Evolutionary conservation across 2,797 vertebrate genomes (phyloP), one percentile per base, ranked within the genome.

Genomic region (Carapus acus): DNA sequence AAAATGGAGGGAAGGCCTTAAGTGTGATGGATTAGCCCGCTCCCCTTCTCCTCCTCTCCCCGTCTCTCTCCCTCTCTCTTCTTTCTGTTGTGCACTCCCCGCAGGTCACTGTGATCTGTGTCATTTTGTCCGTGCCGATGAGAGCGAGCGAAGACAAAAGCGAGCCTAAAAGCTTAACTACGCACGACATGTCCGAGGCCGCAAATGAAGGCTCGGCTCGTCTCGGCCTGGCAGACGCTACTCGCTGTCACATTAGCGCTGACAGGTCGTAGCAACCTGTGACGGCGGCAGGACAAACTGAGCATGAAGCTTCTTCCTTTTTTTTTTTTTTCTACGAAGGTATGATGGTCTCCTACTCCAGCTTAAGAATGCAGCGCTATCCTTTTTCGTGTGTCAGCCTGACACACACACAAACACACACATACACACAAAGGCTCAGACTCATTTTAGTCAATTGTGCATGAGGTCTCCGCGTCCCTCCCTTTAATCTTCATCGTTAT

Each of bases 311-410:
- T 58, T 36, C 22, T 60, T 55, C 57, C 73, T 58, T 24, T n/a
- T n/a, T n/a, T n/a, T n/a, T n/a, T n/a, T n/a, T n/a, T n/a, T n/a
- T n/a, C n/a, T n/a, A n/a, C n/a, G n/a, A 56, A 45, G 61, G 47
- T 57, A 21, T 69, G 54, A 72, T 58, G 41, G 56, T 22, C 67
- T 67, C 72, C 58, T 48, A 34, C 44, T 65, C 59, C 65, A 59
- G 72, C 67, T 67, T 60, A 77, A 73, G 65, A 79, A 78, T 56
- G 48, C 56, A n/a, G n/a, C 36, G 13, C 65, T 56, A 63, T 77
- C 56, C 69, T 58, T 63, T 78, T 80, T 74, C 62, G 56, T 17
- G 39, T 81, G 81, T 83, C 85, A 84, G 73, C 48, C 37, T 37
- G 74, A 84, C 78, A 77, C 65, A 63, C 46, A 51, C 57, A 62